Percentiles rank a stretch among this genome's conserved stretches.
These are phyloP conservation scores for Nomada goodeniana DNA, from an alignment of 2,888 invertebrate species.

Conservation along the genomic window DNA sequence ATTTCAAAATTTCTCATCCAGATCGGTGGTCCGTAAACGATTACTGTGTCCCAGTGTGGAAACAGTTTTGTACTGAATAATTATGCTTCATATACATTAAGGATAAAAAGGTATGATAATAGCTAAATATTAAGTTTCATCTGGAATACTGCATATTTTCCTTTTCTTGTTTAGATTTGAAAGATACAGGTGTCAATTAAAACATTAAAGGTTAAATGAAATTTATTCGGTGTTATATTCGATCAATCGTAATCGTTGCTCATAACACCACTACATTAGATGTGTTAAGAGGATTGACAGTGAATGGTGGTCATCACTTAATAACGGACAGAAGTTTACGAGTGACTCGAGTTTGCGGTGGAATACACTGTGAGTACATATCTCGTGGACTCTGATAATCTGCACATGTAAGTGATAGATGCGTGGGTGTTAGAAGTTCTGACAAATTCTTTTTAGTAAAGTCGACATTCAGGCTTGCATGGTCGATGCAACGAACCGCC, in stretches of 20 bases:
- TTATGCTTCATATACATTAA: neutral
- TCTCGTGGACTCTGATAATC: constrained; percentile 33
- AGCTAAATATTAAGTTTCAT: neutral
- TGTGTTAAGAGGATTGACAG: neutral
- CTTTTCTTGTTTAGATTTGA: neutral
- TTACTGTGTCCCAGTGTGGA: neutral
- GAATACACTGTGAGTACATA: constrained; percentile 14
- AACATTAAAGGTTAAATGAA: neutral
- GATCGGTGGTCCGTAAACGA: neutral
- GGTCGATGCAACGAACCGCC: constrained; percentile 56
- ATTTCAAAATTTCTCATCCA: constrained; percentile 13
- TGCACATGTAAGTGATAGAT: constrained; percentile 35
- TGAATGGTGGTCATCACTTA: constrained; percentile 36
- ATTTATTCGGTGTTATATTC: neutral
- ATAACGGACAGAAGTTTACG: constrained; percentile 42
- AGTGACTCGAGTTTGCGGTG: constrained; percentile 6
- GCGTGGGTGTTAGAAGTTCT: constrained; percentile 69
- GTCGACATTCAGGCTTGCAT: constrained; percentile 59
- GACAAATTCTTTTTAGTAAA: constrained; percentile 69
- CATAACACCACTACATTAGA: neutral
- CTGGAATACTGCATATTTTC: neutral
- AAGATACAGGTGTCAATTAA: neutral
- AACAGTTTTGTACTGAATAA: neutral
- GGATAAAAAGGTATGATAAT: neutral
- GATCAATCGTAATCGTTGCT: neutral